Evolutionary conservation across 1,140 invertebrate species (phyloP).

Genomic region (Bombus pascuorum): DNA sequence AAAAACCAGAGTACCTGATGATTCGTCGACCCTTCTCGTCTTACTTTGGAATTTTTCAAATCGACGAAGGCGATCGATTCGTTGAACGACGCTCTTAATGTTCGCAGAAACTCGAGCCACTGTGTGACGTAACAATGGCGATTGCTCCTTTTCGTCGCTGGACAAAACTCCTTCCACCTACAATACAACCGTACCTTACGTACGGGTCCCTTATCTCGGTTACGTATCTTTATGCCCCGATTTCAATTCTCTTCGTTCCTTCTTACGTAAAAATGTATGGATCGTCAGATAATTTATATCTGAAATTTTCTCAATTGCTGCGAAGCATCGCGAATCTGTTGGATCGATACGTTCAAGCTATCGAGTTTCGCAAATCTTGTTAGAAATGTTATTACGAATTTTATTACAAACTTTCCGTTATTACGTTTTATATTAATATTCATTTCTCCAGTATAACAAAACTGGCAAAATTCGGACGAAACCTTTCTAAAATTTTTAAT

Average conservation of each 20-base stretch:
- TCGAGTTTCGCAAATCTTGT: no score
- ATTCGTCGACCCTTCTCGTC: constrained; percentile 74
- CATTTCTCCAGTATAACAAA: no score
- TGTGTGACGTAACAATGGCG: constrained; percentile 78
- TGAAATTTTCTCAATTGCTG: not conserved
- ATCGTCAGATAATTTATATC: not conserved
- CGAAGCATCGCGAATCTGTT: no score
- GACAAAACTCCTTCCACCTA: constrained; percentile 75
- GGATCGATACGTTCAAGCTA: no score
- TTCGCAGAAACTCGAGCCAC: constrained; percentile 76
- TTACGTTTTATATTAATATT: not conserved
- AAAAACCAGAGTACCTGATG: constrained; percentile 49
- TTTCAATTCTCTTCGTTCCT: constrained; percentile 4
- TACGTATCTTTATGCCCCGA: constrained; percentile 53
- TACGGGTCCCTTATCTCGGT: constrained; percentile 67
- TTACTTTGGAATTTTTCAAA: constrained; percentile 67
- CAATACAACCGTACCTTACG: constrained; percentile 56
- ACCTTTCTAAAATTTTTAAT: not conserved
- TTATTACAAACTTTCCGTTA: not conserved
- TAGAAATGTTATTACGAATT: no score
- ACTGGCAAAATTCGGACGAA: not conserved
- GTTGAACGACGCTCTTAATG: constrained; percentile 44
- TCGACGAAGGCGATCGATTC: constrained; percentile 40
- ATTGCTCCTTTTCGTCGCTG: constrained; percentile 73
- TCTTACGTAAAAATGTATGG: constrained; percentile 64